Conservation (phyloP, 2,113 vertebrate species). For the Chionodraco myersi region DNA sequence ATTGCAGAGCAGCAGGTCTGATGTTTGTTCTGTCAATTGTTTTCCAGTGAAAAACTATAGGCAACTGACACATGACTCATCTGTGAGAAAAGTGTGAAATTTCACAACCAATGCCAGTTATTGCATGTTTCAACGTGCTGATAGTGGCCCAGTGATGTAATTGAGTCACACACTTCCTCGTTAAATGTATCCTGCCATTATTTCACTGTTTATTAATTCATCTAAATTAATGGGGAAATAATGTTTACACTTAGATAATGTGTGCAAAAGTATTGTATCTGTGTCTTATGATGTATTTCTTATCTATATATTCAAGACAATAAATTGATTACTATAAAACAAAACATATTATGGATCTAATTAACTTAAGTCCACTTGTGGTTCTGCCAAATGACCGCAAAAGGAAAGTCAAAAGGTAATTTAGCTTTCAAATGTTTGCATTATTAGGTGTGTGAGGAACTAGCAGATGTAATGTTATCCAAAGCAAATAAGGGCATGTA, state of each 20-base stretch:
- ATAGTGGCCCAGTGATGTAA: background rate
- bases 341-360: no score
- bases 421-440: constrained; percentile 28
- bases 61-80: background rate
- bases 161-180: constrained; percentile 16
- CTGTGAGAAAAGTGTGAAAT: constrained; percentile 11
- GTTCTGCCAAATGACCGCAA: background rate
- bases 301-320: no score
- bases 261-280: background rate
- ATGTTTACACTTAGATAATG: background rate
- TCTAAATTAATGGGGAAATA: background rate
- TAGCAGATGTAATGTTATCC: constrained; percentile 49
- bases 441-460: constrained; percentile 32
- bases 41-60: background rate
- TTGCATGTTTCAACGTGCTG: constrained; percentile 53
- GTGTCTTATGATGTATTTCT: background rate
- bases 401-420: constrained; percentile 11
- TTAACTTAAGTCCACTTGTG: background rate
- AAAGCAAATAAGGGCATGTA: constrained; percentile 60
- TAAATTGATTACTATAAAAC: no score
- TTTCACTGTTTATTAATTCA: background rate
- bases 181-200: background rate
- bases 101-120: background rate
- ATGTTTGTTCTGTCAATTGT: background rate
- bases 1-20: background rate